Evolutionary conservation across 2,797 vertebrate genomes (phyloP).

Genomic region (Mormyrus hasselquistii): DNA sequence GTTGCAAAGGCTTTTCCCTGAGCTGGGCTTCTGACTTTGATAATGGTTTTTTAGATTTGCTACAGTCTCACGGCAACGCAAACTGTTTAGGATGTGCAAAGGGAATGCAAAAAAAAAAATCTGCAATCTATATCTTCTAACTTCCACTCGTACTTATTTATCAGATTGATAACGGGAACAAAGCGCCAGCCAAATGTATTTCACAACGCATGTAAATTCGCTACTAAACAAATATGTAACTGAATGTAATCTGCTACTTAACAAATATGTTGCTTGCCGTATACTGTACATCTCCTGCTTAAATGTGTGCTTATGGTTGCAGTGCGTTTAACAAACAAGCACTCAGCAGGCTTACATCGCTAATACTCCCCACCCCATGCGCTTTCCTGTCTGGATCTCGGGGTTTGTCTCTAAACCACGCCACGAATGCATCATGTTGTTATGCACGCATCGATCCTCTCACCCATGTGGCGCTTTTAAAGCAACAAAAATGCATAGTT

Average conservation of each 20-base stretch:
- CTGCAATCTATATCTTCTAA: neutral
- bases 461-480: neutral
- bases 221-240: neutral
- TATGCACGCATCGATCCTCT: neutral
- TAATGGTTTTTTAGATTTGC: constrained; percentile 11
- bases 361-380: neutral
- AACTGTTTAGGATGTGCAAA: neutral
- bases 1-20: neutral
- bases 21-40: constrained; percentile 12
- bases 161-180: neutral
- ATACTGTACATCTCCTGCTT: constrained; percentile 9
- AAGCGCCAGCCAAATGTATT: neutral
- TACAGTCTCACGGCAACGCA: neutral
- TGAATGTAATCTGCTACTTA: constrained; percentile 10
- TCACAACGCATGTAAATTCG: neutral
- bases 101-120: neutral
- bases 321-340: constrained; percentile 21
- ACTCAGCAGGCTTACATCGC: neutral
- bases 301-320: constrained; percentile 11
- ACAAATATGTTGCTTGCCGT: constrained; percentile 17
- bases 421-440: neutral
- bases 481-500: neutral
- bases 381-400: constrained; percentile 1
- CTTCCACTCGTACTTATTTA: neutral
- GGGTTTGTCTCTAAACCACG: constrained; percentile 1